Conservation (phyloP, 2,113 vertebrate genomes). For the human (Homo sapiens) region GRCh38 chr16:46968501-46969000, state of each 20-base stretch:
- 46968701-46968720: background rate
- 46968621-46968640: background rate
- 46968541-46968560: background rate
- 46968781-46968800: background rate
- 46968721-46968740: background rate
- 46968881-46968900: background rate
- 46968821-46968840: background rate
- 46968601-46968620: background rate
- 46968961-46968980: background rate
- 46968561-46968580: background rate
- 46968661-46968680: background rate
- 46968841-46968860: background rate
- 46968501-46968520: background rate
- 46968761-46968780: background rate
- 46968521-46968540: background rate
- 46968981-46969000: background rate
- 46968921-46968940: background rate
- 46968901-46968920: too few relatives aligned
- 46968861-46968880: background rate
- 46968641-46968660: background rate
- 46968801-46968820: background rate
- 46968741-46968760: background rate
- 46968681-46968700: background rate
- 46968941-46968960: background rate
- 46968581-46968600: background rate